A percentile compares a stretch with the other conserved stretches of the same genome.
Evolutionary conservation across 1,140 invertebrate species (phyloP).

Genomic region (Arctopsyche grandis): DNA sequence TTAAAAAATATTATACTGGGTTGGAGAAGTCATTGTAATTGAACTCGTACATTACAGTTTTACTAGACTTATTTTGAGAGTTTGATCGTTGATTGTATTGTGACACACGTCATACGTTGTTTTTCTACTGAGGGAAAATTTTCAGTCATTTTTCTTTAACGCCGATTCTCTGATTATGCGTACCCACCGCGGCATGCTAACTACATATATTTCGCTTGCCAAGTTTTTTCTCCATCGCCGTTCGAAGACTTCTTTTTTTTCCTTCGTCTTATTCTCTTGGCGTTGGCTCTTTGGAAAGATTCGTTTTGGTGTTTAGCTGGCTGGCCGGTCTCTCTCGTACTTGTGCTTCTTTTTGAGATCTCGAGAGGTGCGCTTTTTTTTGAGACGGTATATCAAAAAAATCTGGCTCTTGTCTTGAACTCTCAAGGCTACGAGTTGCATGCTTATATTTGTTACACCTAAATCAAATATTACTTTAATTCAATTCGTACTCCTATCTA

Average conservation of each 20-base stretch:
- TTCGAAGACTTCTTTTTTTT: too few relatives aligned
- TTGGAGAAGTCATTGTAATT: too few relatives aligned
- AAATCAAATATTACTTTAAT: too few relatives aligned
- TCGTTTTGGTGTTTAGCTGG: background rate
- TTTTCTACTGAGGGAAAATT: too few relatives aligned
- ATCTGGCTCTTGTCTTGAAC: constrained; percentile 19
- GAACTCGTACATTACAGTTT: too few relatives aligned
- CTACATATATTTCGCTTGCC: background rate
- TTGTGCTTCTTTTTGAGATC: constrained; percentile 14
- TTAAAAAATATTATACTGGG: too few relatives aligned
- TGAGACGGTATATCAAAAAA: background rate
- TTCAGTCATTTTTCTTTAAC: too few relatives aligned
- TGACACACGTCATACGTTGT: too few relatives aligned
- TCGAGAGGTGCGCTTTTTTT: constrained; percentile 2
- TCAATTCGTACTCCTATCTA: too few relatives aligned
- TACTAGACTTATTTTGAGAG: too few relatives aligned
- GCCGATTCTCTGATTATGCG: background rate
- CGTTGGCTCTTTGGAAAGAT: background rate
- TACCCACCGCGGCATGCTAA: background rate
- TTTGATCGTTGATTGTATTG: too few relatives aligned
- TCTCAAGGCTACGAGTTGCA: constrained; percentile 1
- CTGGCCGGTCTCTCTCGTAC: background rate
- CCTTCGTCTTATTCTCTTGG: too few relatives aligned
- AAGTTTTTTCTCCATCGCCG: background rate
- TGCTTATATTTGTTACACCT: background rate